phyloP scores from a whole-genome alignment of 2,888 invertebrate species.

The Cremastobaeus sp. region DNA sequence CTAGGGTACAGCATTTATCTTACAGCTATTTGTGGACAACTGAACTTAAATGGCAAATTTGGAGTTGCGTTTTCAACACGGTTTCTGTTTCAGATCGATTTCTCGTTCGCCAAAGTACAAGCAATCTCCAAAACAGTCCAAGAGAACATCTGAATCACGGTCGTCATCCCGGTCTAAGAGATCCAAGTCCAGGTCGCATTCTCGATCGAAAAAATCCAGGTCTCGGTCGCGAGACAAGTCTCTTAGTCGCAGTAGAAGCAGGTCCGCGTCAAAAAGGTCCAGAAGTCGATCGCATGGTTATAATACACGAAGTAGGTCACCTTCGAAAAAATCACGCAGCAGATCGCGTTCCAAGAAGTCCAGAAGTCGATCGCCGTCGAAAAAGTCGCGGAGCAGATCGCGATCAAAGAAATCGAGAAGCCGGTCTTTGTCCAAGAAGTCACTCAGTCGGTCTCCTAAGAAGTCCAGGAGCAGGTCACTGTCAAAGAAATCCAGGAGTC shows the following conservation, averaged over 20 bases:
- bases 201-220: too few species aligned
- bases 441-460: conserved; percentile 63
- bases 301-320: conserved; percentile 60
- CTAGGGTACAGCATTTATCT: conserved; percentile 40
- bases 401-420: conserved; percentile 66
- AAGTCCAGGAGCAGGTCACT: conserved; percentile 68
- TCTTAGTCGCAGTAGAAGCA: conserved; percentile 60
- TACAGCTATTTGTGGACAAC: neutral
- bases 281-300: conserved; percentile 66
- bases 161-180: conserved; percentile 68
- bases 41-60: neutral
- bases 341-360: conserved; percentile 63
- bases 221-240: conserved; percentile 71
- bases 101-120: conserved; percentile 54
- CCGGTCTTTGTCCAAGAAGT: conserved; percentile 65
- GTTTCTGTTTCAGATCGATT: conserved; percentile 29
- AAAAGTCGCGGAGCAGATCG: conserved; percentile 66
- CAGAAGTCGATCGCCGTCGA: conserved; percentile 63
- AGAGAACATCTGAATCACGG: conserved; percentile 65
- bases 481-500: conserved; percentile 67
- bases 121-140: conserved; percentile 59
- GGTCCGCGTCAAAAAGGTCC: conserved; percentile 64
- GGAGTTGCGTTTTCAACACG: neutral
- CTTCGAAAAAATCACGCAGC: conserved; percentile 66
- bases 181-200: conserved; percentile 68